Base-by-base conservation (phyloP, 2,113 vertebrate genomes). In the Clupea harengus region DNA sequence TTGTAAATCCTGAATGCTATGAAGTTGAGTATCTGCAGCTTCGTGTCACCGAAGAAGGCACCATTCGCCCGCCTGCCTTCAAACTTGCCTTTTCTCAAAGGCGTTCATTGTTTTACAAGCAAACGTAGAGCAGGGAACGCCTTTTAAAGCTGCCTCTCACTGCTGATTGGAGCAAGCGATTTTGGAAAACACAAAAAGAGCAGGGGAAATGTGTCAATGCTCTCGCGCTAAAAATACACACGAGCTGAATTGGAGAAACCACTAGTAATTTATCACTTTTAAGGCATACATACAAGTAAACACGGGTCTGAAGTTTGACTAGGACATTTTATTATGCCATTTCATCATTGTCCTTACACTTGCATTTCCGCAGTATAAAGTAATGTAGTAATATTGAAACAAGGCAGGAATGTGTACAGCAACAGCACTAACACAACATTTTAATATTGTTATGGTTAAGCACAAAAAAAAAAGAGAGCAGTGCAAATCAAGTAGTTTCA, bases 81-180 rank as follows among this genome's bases (percentile, higher is more conserved):
- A 91, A 90, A 87, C 90, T n/a, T n/a, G 87, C 85, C 64, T 49
- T 46, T 72, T 72, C 87, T 91, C 84, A 85, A 84, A 92, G 89
- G 28, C 82, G 25, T 25, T 86, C 91, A 88, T 88, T 88, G 83
- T 89, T 91, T 92, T 88, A 88, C 89, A 82, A 83, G 87, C 82
- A 83, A 84, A 87, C 82, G 85, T 15, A 6, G 45, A 39, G 18
- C 46, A 88, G 89, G 92, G 90, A 88, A 91, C 94, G 93, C 94
- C 94, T 87, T 89, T 78, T 6, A 75, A 87, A 85, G 86, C 84
- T 3, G 45, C 84, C 85, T 85, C 25, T 83, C 57, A 52, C 83
- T 80, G 57, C 91, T 90, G 93, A 94, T 95, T 95, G 95, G 95
- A 45, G 83, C 72, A 78, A 78, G 72, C 72, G 72, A 78, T 78